Percentiles rank a stretch among this genome's conserved stretches.
These are phyloP conservation scores for Melanogrammus aeglefinus DNA, from an alignment of 2,797 vertebrate genomes.

Conservation along the genomic window DNA sequence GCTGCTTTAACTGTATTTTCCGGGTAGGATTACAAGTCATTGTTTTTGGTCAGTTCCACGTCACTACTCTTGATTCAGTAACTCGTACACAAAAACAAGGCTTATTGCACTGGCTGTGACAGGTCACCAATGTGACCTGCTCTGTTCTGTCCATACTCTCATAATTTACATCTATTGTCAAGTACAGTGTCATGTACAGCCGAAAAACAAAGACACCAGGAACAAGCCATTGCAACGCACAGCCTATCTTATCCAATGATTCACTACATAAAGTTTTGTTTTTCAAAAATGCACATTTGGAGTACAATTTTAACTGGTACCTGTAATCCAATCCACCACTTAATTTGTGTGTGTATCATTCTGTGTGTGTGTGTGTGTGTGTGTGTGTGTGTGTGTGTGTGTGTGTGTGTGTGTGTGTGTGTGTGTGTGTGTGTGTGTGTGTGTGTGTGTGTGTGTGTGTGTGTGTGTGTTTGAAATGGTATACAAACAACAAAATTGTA, in stretches of 20 bases:
- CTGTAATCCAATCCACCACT: not conserved
- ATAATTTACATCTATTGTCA: not conserved
- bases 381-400: no score
- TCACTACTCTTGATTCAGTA: constrained; percentile 38
- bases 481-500: not conserved
- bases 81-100: constrained; percentile 45
- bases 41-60: constrained; percentile 48
- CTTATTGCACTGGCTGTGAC: constrained; percentile 45
- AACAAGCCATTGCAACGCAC: not conserved
- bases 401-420: not conserved
- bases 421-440: not conserved
- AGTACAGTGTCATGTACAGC: not conserved
- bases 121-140: constrained; percentile 30
- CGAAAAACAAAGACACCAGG: not conserved
- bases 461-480: not conserved
- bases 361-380: not conserved
- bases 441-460: not conserved
- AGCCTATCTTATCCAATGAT: not conserved
- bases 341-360: not conserved
- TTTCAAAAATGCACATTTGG: not conserved
- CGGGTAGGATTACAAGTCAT: constrained; percentile 30
- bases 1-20: constrained; percentile 39
- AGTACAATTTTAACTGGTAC: constrained; percentile 8
- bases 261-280: not conserved
- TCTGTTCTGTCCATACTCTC: constrained; percentile 17